Conservation (phyloP, 2,888 invertebrate genomes). For the Phytoseiulus persimilis region DNA sequence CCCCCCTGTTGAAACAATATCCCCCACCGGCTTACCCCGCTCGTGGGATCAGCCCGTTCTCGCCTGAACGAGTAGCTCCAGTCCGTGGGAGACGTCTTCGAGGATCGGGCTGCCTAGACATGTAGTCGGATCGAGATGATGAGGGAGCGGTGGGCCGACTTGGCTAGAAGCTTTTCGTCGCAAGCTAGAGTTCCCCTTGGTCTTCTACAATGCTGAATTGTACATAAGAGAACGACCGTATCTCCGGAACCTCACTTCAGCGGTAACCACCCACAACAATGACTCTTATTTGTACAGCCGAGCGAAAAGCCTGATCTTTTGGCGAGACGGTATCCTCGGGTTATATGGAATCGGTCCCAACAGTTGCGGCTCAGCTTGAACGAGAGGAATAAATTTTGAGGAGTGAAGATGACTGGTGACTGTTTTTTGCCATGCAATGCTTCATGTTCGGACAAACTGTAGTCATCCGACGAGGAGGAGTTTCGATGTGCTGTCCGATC, state of each 20-base stretch:
- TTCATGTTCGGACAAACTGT: neutral
- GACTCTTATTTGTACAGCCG: neutral
- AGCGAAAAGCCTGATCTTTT: neutral
- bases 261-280: neutral
- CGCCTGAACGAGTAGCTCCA: too few species aligned
- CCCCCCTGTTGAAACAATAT: too few species aligned
- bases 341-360: neutral
- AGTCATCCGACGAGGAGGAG: too few species aligned
- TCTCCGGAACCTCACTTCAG: neutral
- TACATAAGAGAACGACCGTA: neutral
- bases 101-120: too few species aligned
- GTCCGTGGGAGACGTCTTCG: too few species aligned
- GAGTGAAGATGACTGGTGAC: neutral
- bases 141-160: neutral
- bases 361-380: neutral
- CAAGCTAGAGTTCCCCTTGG: neutral
- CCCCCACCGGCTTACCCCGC: too few species aligned
- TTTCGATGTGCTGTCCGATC: too few species aligned
- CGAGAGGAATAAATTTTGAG: neutral
- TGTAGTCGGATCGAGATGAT: neutral
- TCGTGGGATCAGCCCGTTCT: too few species aligned
- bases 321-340: neutral
- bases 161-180: neutral
- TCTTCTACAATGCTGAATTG: neutral
- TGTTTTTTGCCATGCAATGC: neutral